Evolutionary conservation across 2,888 invertebrate genomes (phyloP), one percentile per base, ranked within the genome.

Genomic region (Rhodophaea formosa): DNA sequence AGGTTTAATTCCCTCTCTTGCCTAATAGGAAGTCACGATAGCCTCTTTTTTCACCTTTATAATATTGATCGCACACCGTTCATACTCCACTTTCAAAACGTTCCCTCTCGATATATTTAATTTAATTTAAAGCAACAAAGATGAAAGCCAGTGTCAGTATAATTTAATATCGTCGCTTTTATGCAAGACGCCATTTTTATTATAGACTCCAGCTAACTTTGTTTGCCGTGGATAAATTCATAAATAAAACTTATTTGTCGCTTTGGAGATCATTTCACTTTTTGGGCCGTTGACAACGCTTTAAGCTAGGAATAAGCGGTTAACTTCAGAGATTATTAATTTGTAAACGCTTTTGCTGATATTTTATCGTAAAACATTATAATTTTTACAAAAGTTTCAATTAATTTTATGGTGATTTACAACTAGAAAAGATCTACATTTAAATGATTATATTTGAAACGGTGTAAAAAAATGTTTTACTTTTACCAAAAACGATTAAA

Each of bases 91-190:
- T 49, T 14, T 14, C n/a, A 49, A 49, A 49, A 29, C 47, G 47
- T 53, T n/a, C 23, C 30, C 30, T 55, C 61, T 53, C 63, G 53
- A 63, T 64, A 58, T 58, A 59, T 60, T 62, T 62, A 60, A 63
- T 63, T 63, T 58, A 49, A 59, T 62, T 62, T 53, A 23, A 5
- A 56, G 56, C 58, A 57, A 54, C 59, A 58, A 59, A 62, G 62
- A 62, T 64, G 64, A 62, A 64, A 64, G 62, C 39, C 57, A 23
- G 46, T 58, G 57, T 43, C 56, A 54, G 29, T 51, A 59, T 64
- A 64, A 64, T 64, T 60, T 57, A 64, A 64, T 64, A 64, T 62
- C 51, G 16, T 57, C 52, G 58, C 60, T 60, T 56, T 55, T 54
- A 56, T 44, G 42, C 60, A 53, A 15, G 46, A 52, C 43, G 51